Evolutionary conservation across 2,888 invertebrate genomes (phyloP), one percentile per base, ranked within the genome.

Genomic region (Thera britannica): DNA sequence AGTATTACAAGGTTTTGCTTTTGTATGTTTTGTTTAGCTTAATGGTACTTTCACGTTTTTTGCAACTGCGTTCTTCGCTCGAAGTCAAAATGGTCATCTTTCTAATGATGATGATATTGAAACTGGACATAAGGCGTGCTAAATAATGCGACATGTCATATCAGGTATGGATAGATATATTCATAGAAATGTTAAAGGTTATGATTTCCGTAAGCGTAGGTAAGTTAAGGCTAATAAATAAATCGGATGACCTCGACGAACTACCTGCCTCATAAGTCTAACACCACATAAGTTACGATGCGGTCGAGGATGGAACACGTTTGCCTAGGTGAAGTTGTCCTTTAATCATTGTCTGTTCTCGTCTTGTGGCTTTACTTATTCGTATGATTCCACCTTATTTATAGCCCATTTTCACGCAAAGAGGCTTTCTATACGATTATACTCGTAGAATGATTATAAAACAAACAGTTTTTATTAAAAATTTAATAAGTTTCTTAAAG

Each of bases 311-410:
- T 51, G 11, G 23, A 55, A 59, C 58, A 56, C 23, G 65, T 65
- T 65, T 55, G n/a, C 49, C 65, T 65, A 62, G 52, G 57, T 62
- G 9, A 57, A 23, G 57, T 23, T 56, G 41, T 49, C 36, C 12
- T 12, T 36, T 38, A 56, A 8, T 34, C 56, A 56, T 56, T 12
- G 56, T 41, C 8, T 56, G 41, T 41, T 12, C 56, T 56, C 38
- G 41, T 38, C 36, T 55, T 38, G 56, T 34, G 23, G 52, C 34
- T 23, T 52, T 23, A 23, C 7, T 23, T 2, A 52, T 52, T 51
- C 7, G 12, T 51, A 4, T 51, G 1, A 12, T 12, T 51, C 5
- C 3, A 12, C 51, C 51, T 51, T 52, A 3, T 36, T 38, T 51
- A 65, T 23, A 41, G 9, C 41, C 41, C 5, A 41, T 5, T 41